Conservation (phyloP, 2,888 invertebrate species). For the Chloroclystis v-ata region DNA sequence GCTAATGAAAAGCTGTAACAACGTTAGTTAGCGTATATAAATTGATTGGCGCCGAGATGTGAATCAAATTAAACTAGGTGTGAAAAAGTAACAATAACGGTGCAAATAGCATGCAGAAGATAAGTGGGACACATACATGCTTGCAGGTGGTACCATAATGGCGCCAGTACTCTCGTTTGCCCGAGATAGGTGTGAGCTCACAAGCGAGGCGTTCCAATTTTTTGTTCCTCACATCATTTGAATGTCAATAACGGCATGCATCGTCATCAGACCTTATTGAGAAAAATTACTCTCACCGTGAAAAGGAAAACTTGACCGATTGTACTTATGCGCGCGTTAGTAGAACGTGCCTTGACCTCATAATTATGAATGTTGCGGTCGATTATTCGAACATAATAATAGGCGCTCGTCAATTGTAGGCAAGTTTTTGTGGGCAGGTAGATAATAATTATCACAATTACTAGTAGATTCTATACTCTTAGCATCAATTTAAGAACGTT, state of each 20-base stretch:
- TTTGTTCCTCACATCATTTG: constrained; percentile 59
- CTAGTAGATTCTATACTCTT: constrained; percentile 18
- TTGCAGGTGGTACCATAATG: constrained; percentile 50
- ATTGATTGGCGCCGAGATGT: constrained; percentile 36
- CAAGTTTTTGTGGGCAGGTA: constrained; percentile 25
- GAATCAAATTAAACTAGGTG: constrained; percentile 40
- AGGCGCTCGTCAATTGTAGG: constrained; percentile 33
- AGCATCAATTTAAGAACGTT: constrained; percentile 13
- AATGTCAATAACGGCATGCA: constrained; percentile 63
- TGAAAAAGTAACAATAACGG: constrained; percentile 54
- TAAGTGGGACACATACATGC: constrained; percentile 43
- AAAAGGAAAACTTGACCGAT: constrained; percentile 58
- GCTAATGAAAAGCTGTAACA: constrained; percentile 25
- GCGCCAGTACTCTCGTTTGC: constrained; percentile 58
- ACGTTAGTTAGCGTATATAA: constrained; percentile 33
- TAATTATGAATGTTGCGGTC: constrained; percentile 40
- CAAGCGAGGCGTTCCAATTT: constrained; percentile 55
- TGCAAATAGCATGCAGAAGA: constrained; percentile 42
- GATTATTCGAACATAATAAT: constrained; percentile 39
- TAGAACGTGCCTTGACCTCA: constrained; percentile 56
- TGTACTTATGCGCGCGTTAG: constrained; percentile 44
- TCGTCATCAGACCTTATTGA: constrained; percentile 54
- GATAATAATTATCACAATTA: constrained; percentile 27
- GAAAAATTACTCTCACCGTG: constrained; percentile 60
- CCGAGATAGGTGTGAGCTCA: constrained; percentile 50